Evolutionary conservation across 2,113 vertebrate species (phyloP).

Genomic region (Orcinus orca): DNA sequence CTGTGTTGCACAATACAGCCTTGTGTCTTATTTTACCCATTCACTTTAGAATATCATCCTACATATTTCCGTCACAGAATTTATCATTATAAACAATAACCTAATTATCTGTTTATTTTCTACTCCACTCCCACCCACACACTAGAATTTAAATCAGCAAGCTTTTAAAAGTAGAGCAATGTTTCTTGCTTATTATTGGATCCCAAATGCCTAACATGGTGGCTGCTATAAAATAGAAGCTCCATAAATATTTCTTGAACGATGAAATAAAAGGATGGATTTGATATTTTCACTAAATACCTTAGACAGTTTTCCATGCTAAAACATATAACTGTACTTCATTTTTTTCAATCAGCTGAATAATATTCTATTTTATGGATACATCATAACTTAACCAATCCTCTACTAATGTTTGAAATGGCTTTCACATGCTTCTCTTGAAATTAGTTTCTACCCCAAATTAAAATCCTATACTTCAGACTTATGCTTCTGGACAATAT

Average conservation of each 20-base stretch:
- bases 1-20: background rate
- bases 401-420: background rate
- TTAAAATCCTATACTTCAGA: background rate
- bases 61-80: background rate
- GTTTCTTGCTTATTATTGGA: background rate
- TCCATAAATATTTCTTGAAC: background rate
- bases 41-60: background rate
- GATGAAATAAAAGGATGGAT: background rate
- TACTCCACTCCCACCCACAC: background rate
- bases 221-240: background rate
- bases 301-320: background rate
- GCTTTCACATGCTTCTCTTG: background rate
- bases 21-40: background rate
- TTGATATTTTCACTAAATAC: conserved; percentile 5
- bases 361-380: background rate
- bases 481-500: background rate
- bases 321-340: background rate
- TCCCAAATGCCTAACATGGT: background rate
- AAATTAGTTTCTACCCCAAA: background rate
- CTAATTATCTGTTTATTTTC: background rate
- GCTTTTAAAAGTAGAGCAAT: background rate
- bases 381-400: background rate
- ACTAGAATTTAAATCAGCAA: background rate
- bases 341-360: background rate
- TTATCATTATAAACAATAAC: background rate